Percentiles rank a stretch among this genome's conserved stretches.
These are phyloP conservation scores for Protobothrops mucrosquamatus DNA, from an alignment of 2,113 vertebrate species.

Conservation along the genomic window DNA sequence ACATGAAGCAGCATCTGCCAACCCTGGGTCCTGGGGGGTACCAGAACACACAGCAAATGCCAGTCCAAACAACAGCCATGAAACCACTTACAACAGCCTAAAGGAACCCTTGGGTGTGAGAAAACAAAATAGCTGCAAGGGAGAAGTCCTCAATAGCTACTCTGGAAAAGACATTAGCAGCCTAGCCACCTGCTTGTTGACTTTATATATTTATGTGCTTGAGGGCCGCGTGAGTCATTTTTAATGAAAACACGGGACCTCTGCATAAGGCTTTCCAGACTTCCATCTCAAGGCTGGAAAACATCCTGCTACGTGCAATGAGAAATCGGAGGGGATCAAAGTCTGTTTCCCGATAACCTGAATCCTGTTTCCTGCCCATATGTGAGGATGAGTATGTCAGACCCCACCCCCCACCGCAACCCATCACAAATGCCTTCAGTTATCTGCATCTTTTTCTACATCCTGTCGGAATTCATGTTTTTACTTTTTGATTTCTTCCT, in stretches of 20 bases:
- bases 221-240: background rate
- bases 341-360: slow-evolving; percentile 39
- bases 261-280: slow-evolving; percentile 46
- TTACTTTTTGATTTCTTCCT: background rate
- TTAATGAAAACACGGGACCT: slow-evolving; percentile 41
- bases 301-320: slow-evolving; percentile 51
- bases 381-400: background rate
- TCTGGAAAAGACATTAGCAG: slow-evolving; percentile 57
- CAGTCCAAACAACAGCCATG: slow-evolving; percentile 41
- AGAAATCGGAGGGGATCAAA: slow-evolving; percentile 52
- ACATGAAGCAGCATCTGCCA: slow-evolving; percentile 45
- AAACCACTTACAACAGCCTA: slow-evolving; percentile 56
- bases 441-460: background rate
- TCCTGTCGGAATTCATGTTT: background rate
- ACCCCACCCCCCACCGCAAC: background rate
- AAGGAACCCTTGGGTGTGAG: slow-evolving; percentile 51
- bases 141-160: slow-evolving; percentile 51
- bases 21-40: slow-evolving; percentile 49
- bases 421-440: background rate
- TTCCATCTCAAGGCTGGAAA: slow-evolving; percentile 54
- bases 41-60: slow-evolving; percentile 37
- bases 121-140: slow-evolving; percentile 52
- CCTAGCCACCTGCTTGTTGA: slow-evolving; percentile 41
- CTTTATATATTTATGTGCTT: background rate
- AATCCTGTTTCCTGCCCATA: slow-evolving; percentile 28